These are phyloP conservation scores for Euleptes europaea DNA, from an alignment of 2,113 vertebrate species.

Conservation along the genomic window DNA sequence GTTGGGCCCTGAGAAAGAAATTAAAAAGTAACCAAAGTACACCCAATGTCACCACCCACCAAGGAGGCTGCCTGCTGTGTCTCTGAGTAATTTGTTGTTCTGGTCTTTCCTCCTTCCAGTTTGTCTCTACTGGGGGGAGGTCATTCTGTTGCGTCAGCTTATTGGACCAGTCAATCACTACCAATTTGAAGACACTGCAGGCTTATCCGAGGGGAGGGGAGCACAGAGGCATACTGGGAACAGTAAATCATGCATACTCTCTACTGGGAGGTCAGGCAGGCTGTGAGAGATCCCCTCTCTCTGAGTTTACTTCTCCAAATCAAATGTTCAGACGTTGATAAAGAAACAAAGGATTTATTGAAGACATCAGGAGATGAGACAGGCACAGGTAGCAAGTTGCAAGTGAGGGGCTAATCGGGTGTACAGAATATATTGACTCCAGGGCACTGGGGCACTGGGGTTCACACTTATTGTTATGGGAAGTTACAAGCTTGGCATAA, in stretches of 20 bases:
- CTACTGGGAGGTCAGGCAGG: neutral
- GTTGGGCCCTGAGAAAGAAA: neutral
- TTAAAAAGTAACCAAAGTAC: neutral
- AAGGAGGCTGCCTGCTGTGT: neutral
- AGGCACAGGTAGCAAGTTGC: too few relatives aligned
- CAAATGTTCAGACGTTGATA: too few relatives aligned
- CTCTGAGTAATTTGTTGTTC: neutral
- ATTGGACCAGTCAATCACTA: neutral
- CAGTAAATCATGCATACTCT: neutral
- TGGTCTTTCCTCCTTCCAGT: neutral
- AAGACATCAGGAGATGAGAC: too few relatives aligned
- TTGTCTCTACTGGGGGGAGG: neutral
- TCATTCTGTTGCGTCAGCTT: neutral
- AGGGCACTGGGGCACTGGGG: too few relatives aligned
- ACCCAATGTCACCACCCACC: neutral
- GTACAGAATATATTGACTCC: too few relatives aligned
- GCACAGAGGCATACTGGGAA: neutral
- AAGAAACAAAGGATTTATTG: too few relatives aligned
- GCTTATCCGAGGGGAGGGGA: neutral
- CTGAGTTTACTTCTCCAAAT: too few relatives aligned
- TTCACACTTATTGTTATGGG: too few relatives aligned
- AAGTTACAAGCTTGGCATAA: too few relatives aligned
- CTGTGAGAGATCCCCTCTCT: too few relatives aligned
- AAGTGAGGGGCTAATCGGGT: too few relatives aligned
- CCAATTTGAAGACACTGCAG: neutral